phyloP scores from a whole-genome alignment of 1,140 invertebrate genomes.

The Trachymyrmex septentrionalis region DNA sequence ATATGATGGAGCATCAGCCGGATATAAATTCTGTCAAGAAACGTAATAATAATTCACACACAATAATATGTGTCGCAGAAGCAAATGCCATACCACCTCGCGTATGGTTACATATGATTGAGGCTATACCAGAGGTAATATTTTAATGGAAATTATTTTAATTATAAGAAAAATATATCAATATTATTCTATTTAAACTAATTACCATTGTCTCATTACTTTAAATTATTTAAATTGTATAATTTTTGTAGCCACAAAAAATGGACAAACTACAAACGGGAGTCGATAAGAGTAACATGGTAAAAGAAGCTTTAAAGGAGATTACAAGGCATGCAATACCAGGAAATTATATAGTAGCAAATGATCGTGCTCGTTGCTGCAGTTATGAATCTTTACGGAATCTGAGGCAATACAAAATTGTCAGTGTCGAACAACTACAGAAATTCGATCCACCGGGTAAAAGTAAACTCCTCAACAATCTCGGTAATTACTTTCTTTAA shows the following conservation, averaged over 20 bases:
- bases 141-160: slow-evolving; percentile 13
- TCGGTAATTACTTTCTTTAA: slow-evolving; percentile 72
- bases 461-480: slow-evolving; percentile 80
- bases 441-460: slow-evolving; percentile 82
- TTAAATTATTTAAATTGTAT: not conserved
- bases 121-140: slow-evolving; percentile 81
- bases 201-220: not conserved
- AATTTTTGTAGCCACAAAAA: slow-evolving; percentile 76
- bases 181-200: not conserved
- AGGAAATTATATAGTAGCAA: slow-evolving; percentile 84
- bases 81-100: slow-evolving; percentile 82
- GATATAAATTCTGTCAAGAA: slow-evolving; percentile 79
- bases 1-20: slow-evolving; percentile 80
- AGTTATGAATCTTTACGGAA: slow-evolving; percentile 83
- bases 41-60: slow-evolving; percentile 84
- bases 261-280: slow-evolving; percentile 62
- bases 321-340: slow-evolving; percentile 80
- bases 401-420: slow-evolving; percentile 82
- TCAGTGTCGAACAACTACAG: slow-evolving; percentile 83
- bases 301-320: slow-evolving; percentile 83
- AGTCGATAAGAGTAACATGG: slow-evolving; percentile 69
- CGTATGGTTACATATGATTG: slow-evolving; percentile 85
- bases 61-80: slow-evolving; percentile 86
- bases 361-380: slow-evolving; percentile 82
- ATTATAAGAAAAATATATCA: slow-evolving; percentile 36